Base-by-base conservation (phyloP, 2,113 vertebrate species). In the Oceanodroma tethys region DNA sequence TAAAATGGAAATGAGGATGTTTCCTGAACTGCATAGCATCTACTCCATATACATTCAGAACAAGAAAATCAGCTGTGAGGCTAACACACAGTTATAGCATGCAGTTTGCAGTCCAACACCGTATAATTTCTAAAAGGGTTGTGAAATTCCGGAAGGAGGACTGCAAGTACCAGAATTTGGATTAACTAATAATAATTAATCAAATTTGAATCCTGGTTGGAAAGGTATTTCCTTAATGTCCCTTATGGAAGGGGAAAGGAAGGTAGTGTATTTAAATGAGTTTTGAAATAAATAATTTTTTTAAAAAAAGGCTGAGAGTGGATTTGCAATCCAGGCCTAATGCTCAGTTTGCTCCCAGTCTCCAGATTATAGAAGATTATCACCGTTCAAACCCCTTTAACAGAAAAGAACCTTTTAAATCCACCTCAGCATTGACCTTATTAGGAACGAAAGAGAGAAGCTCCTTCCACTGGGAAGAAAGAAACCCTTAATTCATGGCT, bases 401-500 rank as follows among this genome's bases (percentile, higher is more conserved):
- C 60, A 78, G 84, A 92, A 91, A 86, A 81, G 43, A 72, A 25
- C 71, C 63, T 87, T 96, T 86, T 91, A 94, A 82, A 93, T 89
- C 81, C 56, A 84, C 42, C 68, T 90, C 79, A 89, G 88, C 29
- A 43, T 58, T 55, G 47, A 53, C 91, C 86, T 96, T 66, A 55
- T 81, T 88, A 89, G 88, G 86, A 79, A 36, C 3, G 25, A 91
- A 91, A 55, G 90, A 92, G 91, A 96, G 59, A 90, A 29, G 16
- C 13, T 96, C 34, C 75, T 96, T 87, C 36, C 50, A 59, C n/a
- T 23, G 65, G 48, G 81, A 78, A 76, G 72, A 92, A 74, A 88
- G 55, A 73, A 83, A 21, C n/a, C 52, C 30, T 88, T 96, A 96
- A 97, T 95, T 95, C 93, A 95, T 81, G 72, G 58, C 78, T 79